Evolutionary conservation across 2,888 invertebrate genomes (phyloP), one percentile per base, ranked within the genome.

Genomic region (Drosophila fungiperda): DNA sequence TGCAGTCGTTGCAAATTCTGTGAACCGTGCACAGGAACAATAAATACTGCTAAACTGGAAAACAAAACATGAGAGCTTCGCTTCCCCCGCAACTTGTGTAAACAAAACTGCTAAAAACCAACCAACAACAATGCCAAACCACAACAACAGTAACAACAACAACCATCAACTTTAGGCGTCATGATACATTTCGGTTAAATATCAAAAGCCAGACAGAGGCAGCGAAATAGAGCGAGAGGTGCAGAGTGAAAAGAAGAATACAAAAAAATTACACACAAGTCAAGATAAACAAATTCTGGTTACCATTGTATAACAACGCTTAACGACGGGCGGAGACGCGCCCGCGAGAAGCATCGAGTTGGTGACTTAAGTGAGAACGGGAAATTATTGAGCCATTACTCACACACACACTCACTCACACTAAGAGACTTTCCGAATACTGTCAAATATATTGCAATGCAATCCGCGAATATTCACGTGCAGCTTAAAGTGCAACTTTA

Each of bases 141-240:
- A 61, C 71, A 76, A 71, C 53, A 76, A 68, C 45, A 68, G 59
- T 55, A 77, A 61, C 58, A 76, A 73, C 38, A 73, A 53, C 64
- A 74, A 73, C 76, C 80, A 78, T 72, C 72, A 83, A 89, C 82
- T 84, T 89, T 87, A 78, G 78, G 87, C 84, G 76, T 89, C 84
- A 81, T 83, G 82, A 89, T 89, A 84, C 87, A 78, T 84, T 84
- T 84, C 78, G 89, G 87, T 84, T 83, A 87, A 89, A 84, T 79
- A 84, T 83, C 82, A 86, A 76, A 55, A 68, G 76, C 11, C 11
- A 76, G 73, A 86, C 73, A n/a, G 26, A 17, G 36, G 9, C 33
- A 26, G 29, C 32, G 8, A 52, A 23, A 23, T 9, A n/a, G 11
- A 8, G 8, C 72, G 55, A 68, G 78, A 36, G 26, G 26, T 9